phyloP scores from a whole-genome alignment of 37 sponge, comb jelly and placozoan species.

The Mnemiopsis leidyi region DNA sequence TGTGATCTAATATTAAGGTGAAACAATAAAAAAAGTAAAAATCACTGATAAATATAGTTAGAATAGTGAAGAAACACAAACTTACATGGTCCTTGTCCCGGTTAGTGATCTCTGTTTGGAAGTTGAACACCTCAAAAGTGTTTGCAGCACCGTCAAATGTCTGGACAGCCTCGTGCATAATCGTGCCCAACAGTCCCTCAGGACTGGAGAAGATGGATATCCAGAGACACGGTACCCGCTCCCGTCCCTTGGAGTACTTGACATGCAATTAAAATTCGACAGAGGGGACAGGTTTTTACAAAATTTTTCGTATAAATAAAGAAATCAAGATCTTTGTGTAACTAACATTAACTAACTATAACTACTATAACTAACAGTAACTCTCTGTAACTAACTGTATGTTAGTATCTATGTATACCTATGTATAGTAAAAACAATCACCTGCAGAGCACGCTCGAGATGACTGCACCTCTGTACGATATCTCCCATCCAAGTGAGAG shows the following conservation, averaged over 20 bases:
- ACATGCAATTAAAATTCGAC: background rate
- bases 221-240: slow-evolving; percentile 26
- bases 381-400: too few species aligned
- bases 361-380: too few species aligned
- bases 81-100: slow-evolving; percentile 46
- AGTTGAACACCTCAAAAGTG: slow-evolving; percentile 36
- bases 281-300: background rate
- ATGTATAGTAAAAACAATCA: too few species aligned
- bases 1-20: too few species aligned
- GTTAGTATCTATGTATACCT: too few species aligned
- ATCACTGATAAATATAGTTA: too few species aligned
- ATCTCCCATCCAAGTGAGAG: slow-evolving; percentile 31
- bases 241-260: slow-evolving; percentile 25
- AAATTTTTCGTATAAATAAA: too few species aligned
- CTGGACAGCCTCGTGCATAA: slow-evolving; percentile 56
- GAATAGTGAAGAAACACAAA: background rate
- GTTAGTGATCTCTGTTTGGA: slow-evolving; percentile 17
- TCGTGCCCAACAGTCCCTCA: slow-evolving; percentile 3
- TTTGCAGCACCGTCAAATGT: background rate
- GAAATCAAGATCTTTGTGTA: too few species aligned
- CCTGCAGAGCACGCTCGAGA: slow-evolving; percentile 22
- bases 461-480: slow-evolving; percentile 38
- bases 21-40: background rate
- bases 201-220: slow-evolving; percentile 32
- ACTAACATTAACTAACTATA: too few species aligned